A percentile compares a stretch with the other conserved stretches of the same genome.
phyloP scores from a whole-genome alignment of 37 sponge, comb jelly and placozoan genomes.

The Eunapius fragilis region DNA sequence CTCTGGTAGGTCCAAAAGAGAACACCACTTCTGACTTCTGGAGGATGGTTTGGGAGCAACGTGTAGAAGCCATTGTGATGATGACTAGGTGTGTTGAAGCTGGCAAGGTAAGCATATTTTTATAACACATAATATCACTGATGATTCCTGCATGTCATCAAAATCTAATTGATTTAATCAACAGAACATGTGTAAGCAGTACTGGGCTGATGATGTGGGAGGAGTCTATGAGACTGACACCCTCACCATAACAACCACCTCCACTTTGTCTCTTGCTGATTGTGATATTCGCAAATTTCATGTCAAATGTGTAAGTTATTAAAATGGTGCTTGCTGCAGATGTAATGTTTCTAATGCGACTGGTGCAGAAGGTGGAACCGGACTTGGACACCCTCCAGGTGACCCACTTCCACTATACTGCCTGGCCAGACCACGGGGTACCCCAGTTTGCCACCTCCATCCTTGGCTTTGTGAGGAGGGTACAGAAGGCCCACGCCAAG shows the following conservation, averaged over 20 bases:
- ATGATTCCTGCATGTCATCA: not conserved
- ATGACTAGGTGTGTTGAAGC: constrained; percentile 62
- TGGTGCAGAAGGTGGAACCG: constrained; percentile 6
- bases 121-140: not conserved
- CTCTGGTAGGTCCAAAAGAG: constrained; percentile 45
- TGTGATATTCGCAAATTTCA: constrained; percentile 60
- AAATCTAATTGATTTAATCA: not conserved
- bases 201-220: constrained; percentile 86
- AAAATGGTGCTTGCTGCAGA: not conserved
- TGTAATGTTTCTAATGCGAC: not conserved
- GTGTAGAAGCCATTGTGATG: constrained; percentile 59
- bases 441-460: constrained; percentile 70
- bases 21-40: constrained; percentile 66
- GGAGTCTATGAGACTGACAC: constrained; percentile 35
- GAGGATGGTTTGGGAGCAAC: constrained; percentile 73
- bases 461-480: constrained; percentile 49
- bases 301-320: constrained; percentile 53
- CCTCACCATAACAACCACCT: constrained; percentile 56
- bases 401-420: constrained; percentile 62
- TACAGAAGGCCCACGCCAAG: constrained; percentile 33
- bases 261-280: constrained; percentile 66
- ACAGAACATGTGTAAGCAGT: constrained; percentile 86
- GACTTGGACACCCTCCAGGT: constrained; percentile 21
- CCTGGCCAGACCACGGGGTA: constrained; percentile 78
- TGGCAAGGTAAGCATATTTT: constrained; percentile 40